Conservation (phyloP, 2,113 vertebrate species). For the Solea solea region DNA sequence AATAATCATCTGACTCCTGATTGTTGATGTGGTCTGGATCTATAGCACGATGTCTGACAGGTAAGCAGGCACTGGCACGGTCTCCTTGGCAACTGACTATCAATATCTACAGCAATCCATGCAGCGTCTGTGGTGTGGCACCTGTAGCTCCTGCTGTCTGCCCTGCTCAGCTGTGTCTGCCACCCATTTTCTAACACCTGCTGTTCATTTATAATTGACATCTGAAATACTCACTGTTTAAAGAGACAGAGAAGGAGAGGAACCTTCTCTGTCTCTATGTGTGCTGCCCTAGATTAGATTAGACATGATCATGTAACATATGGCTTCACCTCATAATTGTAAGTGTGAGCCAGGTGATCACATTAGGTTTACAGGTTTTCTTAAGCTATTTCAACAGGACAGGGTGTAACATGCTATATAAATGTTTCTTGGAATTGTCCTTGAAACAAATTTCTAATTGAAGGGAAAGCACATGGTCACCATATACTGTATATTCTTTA, state of each 20-base stretch:
- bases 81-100: slow-evolving; percentile 43
- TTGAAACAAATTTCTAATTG: too few species aligned
- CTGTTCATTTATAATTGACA: slow-evolving; percentile 19
- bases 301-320: neutral
- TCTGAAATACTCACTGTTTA: neutral
- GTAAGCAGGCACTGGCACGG: slow-evolving; percentile 15
- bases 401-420: too few species aligned
- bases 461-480: too few species aligned
- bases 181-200: neutral
- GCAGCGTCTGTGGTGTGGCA: slow-evolving; percentile 48
- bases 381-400: too few species aligned
- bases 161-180: slow-evolving; percentile 9
- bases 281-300: too few species aligned
- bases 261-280: too few species aligned
- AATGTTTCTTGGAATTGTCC: too few species aligned
- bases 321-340: neutral
- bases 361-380: neutral
- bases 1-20: too few species aligned
- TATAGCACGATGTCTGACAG: neutral
- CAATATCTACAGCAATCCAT: slow-evolving; percentile 11
- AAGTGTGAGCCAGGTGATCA: neutral
- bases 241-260: neutral
- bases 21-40: too few species aligned
- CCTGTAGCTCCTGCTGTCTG: slow-evolving; percentile 33
- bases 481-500: too few species aligned